phyloP scores from a whole-genome alignment of 1,140 invertebrate species.

The Nephotettix cincticeps region DNA sequence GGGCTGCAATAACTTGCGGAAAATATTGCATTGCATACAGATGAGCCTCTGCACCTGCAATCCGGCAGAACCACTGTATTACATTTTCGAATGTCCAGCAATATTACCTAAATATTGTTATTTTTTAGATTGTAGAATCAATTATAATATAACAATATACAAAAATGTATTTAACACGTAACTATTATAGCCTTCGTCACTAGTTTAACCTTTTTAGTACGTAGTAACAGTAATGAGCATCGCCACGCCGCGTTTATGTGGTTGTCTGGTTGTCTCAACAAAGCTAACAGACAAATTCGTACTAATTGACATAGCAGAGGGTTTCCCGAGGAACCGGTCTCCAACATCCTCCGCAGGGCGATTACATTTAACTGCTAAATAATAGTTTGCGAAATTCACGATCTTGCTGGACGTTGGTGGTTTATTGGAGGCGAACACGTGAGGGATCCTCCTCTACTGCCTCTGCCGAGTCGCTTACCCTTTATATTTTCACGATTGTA shows the following conservation, averaged over 20 bases:
- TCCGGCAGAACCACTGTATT: too few species aligned
- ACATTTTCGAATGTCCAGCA: too few species aligned
- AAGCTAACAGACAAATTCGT: not conserved
- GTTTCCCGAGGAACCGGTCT: constrained; percentile 2
- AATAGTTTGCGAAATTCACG: constrained; percentile 1
- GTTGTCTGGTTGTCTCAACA: too few species aligned
- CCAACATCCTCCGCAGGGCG: not conserved
- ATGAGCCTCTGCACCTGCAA: not conserved
- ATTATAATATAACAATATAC: too few species aligned
- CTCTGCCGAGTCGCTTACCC: not conserved
- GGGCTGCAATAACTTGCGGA: constrained; percentile 1
- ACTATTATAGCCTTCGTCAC: too few species aligned
- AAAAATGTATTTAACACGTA: too few species aligned
- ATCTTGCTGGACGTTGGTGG: not conserved
- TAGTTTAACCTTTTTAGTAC: too few species aligned
- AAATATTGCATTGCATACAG: not conserved
- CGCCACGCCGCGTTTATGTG: too few species aligned
- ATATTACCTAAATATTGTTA: too few species aligned
- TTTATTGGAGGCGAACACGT: not conserved
- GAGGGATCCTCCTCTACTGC: not conserved
- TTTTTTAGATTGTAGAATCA: too few species aligned
- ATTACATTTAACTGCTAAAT: not conserved
- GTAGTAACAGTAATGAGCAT: too few species aligned
- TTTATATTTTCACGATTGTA: too few species aligned
- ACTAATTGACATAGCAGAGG: not conserved